phyloP scores from a whole-genome alignment of 2,113 vertebrate genomes.

The Hippoglossus stenolepis region DNA sequence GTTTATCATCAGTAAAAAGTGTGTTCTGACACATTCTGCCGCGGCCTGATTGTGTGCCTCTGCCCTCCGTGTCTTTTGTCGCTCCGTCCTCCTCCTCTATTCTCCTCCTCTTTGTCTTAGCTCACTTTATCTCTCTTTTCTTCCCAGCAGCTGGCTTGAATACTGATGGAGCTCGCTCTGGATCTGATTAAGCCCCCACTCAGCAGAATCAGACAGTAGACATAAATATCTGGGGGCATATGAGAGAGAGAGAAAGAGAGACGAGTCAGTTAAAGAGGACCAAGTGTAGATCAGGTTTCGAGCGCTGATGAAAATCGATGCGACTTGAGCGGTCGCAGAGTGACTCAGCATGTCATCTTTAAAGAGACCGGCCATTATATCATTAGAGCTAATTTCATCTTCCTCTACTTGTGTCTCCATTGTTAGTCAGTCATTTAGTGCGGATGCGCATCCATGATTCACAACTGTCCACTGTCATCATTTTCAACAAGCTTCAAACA shows the following conservation, averaged over 20 bases:
- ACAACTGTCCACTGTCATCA: slow-evolving; percentile 72
- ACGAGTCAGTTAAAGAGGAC: slow-evolving; percentile 65
- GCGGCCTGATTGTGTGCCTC: slow-evolving; percentile 6
- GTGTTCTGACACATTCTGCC: slow-evolving; percentile 8
- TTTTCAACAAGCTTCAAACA: slow-evolving; percentile 60
- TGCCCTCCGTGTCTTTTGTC: slow-evolving; percentile 32
- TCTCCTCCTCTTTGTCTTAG: slow-evolving; percentile 40
- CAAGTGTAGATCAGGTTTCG: slow-evolving; percentile 75
- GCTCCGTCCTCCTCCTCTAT: slow-evolving; percentile 15
- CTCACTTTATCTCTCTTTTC: slow-evolving; percentile 61
- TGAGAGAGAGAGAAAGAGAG: slow-evolving; percentile 56
- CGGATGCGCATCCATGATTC: slow-evolving; percentile 70
- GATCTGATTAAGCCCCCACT: slow-evolving; percentile 77
- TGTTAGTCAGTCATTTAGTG: slow-evolving; percentile 72
- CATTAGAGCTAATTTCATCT: slow-evolving; percentile 81
- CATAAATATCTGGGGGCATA: slow-evolving; percentile 81
- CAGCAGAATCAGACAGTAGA: slow-evolving; percentile 79
- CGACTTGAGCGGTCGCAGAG: slow-evolving; percentile 76
- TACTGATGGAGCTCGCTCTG: slow-evolving; percentile 74
- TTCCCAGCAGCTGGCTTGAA: slow-evolving; percentile 71
- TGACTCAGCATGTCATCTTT: slow-evolving; percentile 80
- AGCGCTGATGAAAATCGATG: slow-evolving; percentile 80
- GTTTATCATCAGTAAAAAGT: not conserved
- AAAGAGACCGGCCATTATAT: slow-evolving; percentile 78
- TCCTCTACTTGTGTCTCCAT: slow-evolving; percentile 69